phyloP scores from a whole-genome alignment of 2,888 invertebrate species.

The Galerucella calmariensis region DNA sequence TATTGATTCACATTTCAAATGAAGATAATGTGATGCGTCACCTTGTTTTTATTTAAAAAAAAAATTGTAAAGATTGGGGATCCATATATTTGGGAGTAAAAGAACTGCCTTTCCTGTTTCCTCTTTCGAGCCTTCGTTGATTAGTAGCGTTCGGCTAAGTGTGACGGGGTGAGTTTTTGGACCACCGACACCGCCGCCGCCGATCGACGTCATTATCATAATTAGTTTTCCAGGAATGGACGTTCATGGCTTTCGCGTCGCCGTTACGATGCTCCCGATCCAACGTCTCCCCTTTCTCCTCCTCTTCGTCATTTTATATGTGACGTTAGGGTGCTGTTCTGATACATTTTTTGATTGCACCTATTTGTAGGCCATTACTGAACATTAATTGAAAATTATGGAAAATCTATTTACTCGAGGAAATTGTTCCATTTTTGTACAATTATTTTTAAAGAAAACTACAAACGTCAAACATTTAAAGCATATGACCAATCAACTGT shows the following conservation, averaged over 20 bases:
- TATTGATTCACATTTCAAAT: too few relatives aligned
- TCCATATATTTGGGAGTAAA: conserved; percentile 47
- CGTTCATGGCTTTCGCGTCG: conserved; percentile 37
- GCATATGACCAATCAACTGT: too few relatives aligned
- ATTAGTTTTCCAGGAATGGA: conserved; percentile 58
- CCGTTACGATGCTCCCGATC: conserved; percentile 43
- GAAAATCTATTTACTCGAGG: conserved; percentile 5
- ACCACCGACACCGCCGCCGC: conserved; percentile 26
- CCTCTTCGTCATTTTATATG: conserved; percentile 1
- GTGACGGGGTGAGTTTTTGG: conserved; percentile 49
- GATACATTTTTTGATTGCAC: conserved; percentile 19
- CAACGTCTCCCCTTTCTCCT: conserved; percentile 29
- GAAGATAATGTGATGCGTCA: not conserved
- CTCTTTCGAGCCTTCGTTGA: conserved; percentile 51
- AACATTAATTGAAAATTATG: conserved; percentile 14
- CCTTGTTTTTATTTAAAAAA: not conserved
- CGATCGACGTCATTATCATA: conserved; percentile 61
- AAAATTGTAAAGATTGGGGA: not conserved
- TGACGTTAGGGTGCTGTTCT: conserved; percentile 10
- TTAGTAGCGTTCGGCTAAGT: conserved; percentile 57
- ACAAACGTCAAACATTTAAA: too few relatives aligned
- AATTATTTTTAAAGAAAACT: too few relatives aligned
- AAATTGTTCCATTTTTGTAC: not conserved
- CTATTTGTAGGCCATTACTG: conserved; percentile 21
- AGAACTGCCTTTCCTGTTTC: conserved; percentile 22